phyloP scores from a whole-genome alignment of 2,113 vertebrate genomes.

The Daubentonia madagascariensis region DNA sequence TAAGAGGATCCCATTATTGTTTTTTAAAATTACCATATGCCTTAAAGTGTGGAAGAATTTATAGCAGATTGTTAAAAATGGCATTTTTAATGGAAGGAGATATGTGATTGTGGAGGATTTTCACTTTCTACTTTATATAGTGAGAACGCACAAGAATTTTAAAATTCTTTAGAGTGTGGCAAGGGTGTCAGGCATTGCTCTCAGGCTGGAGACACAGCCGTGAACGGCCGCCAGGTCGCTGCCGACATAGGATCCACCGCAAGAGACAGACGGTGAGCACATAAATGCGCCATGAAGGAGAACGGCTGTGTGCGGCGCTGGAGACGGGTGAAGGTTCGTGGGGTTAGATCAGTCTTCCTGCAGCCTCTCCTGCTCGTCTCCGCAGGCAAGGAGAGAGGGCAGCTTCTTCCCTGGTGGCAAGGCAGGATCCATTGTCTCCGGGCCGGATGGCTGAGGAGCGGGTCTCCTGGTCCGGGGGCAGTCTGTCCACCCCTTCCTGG shows the following conservation, averaged over 20 bases:
- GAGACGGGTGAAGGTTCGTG: no score
- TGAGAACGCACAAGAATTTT: background rate
- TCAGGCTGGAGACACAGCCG: background rate
- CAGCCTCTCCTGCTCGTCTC: background rate
- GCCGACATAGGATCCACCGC: rapidly evolving
- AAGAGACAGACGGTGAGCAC: background rate
- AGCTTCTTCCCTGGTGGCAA: rapidly evolving
- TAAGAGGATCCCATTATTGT: background rate
- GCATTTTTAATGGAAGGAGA: background rate
- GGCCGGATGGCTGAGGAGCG: no score
- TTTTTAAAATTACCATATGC: background rate
- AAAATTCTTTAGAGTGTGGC: background rate
- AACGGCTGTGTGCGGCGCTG: rapidly evolving
- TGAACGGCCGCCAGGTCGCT: background rate
- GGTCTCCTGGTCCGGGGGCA: no score
- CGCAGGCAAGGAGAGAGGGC: background rate
- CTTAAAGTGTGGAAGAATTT: background rate
- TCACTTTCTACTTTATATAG: background rate
- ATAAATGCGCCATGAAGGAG: rapidly evolving
- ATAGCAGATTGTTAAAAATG: background rate
- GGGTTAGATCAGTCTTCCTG: background rate
- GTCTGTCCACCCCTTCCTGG: background rate
- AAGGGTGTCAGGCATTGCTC: background rate
- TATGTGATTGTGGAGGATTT: background rate
- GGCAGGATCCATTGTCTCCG: rapidly evolving